Evolutionary conservation across 1,140 invertebrate genomes (phyloP).

Genomic region (Zaprionus lachaisei): DNA sequence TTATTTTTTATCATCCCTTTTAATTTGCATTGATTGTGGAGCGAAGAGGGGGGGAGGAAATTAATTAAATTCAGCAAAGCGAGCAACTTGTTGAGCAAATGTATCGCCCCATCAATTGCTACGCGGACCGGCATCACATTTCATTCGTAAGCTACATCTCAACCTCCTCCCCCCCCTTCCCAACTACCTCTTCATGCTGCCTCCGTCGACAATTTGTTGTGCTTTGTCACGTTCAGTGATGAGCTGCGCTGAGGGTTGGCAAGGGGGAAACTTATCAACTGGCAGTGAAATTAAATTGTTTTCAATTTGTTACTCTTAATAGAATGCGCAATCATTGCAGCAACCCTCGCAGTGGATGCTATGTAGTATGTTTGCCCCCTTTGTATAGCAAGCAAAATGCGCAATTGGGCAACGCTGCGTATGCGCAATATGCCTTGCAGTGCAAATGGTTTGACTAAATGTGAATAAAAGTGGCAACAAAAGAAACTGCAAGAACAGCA

Average conservation of each 20-base stretch:
- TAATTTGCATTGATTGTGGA: slow-evolving; percentile 45
- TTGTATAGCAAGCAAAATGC: not conserved
- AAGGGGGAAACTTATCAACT: slow-evolving; percentile 15
- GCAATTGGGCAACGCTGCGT: slow-evolving; percentile 32
- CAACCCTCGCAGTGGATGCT: slow-evolving; percentile 22
- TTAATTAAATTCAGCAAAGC: slow-evolving; percentile 47
- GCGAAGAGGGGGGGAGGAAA: slow-evolving; percentile 3
- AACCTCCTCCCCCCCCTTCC: not conserved
- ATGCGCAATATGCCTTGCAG: slow-evolving; percentile 31
- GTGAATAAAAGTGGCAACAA: slow-evolving; percentile 26
- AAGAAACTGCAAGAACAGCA: not conserved
- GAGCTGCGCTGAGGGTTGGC: too few relatives aligned
- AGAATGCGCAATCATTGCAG: slow-evolving; percentile 48
- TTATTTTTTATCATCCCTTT: not conserved
- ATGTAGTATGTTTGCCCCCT: not conserved
- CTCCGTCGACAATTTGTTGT: not conserved
- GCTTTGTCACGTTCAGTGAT: slow-evolving; percentile 29
- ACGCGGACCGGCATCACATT: slow-evolving; percentile 33
- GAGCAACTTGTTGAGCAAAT: slow-evolving; percentile 47
- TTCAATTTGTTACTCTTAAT: slow-evolving; percentile 31
- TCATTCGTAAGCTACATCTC: slow-evolving; percentile 23
- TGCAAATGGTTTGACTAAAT: too few relatives aligned
- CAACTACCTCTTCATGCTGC: too few relatives aligned
- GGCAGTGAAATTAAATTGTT: slow-evolving; percentile 36
- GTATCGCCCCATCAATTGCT: slow-evolving; percentile 40